Evolutionary conservation across 2,888 invertebrate species (phyloP).

Genomic region (Lissonota sp.): DNA sequence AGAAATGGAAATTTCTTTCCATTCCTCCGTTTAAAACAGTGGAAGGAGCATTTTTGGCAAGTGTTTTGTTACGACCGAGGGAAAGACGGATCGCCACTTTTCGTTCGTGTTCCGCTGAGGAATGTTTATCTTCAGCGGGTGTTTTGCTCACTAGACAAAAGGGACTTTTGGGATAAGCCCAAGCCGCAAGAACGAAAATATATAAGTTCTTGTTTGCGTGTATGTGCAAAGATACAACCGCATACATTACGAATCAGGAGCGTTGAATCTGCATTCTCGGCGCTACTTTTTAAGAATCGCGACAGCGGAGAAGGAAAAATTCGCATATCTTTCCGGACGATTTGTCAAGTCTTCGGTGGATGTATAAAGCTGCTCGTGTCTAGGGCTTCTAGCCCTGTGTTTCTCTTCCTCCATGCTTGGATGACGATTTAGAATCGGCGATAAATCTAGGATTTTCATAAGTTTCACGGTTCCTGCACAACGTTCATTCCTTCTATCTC

Average conservation of each 20-base stretch:
- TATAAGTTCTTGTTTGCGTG: background rate
- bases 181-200: slow-evolving; percentile 44
- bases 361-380: slow-evolving; percentile 66
- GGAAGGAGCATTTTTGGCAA: background rate
- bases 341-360: slow-evolving; percentile 75
- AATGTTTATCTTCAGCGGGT: slow-evolving; percentile 51
- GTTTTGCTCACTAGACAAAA: slow-evolving; percentile 55
- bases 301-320: slow-evolving; percentile 67
- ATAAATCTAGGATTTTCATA: slow-evolving; percentile 79
- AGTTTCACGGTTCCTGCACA: slow-evolving; percentile 66
- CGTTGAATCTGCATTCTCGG: slow-evolving; percentile 49
- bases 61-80: background rate
- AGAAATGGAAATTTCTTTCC: slow-evolving; percentile 13
- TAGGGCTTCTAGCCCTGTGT: slow-evolving; percentile 58
- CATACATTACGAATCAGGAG: slow-evolving; percentile 41
- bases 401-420: slow-evolving; percentile 51
- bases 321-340: slow-evolving; percentile 78
- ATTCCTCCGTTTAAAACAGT: background rate
- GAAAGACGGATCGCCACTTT: background rate
- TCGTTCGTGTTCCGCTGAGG: slow-evolving; percentile 1
- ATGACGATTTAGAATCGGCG: slow-evolving; percentile 68
- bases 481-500: slow-evolving; percentile 4
- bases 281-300: slow-evolving; percentile 43
- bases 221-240: slow-evolving; percentile 1
- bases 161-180: slow-evolving; percentile 67